Evolutionary conservation across 2,113 vertebrate genomes (phyloP), one percentile per base, ranked within the genome.

Genomic region (Hepsetus odoe): DNA sequence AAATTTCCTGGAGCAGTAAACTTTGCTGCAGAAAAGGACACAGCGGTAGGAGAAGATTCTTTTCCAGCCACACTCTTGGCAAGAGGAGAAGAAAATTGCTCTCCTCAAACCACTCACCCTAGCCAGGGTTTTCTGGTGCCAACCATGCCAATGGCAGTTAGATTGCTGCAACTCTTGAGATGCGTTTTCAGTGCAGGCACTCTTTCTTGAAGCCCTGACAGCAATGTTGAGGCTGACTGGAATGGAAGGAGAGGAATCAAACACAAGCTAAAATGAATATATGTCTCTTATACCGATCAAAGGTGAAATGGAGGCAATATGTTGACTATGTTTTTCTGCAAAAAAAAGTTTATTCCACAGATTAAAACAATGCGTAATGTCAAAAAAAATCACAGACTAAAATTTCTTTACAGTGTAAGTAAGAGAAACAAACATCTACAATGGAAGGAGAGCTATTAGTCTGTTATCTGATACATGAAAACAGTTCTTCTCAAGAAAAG

Each of bases 121-220:
- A 20, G 74, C 20, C 66, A 49, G 51, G 18, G 55, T 28, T 79
- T 82, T 74, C 68, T 40, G 28, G 46, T 62, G 40, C 59, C 75
- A 55, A 20, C 0, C 24, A 49, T 82, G 64, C 75, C 75, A 78
- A 10, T 68, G 55, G 64, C 28, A 30, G 77, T 77, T 77, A 82
- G 20, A 40, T 10, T 40, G 55, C 68, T 70, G 77, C 62, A 84
- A 65, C 82, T 81, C 75, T 62, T 16, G 53, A 80, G 74, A 81
- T 85, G 77, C 71, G 72, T 75, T 86, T 88, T 87, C 55, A 71
- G 66, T 77, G 82, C 68, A 46, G 67, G 33, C n/a, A 40, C 65
- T 81, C 77, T 80, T 79, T 46, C 61, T 84, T 44, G 53, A 75
- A 69, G 35, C 42, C 14, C 49, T 71, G 32, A n/a, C 53, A 71